Percentiles rank a stretch among this genome's conserved stretches.
Conservation (phyloP, 2,113 vertebrate genomes). For the Cyphomyrus plagiostoma region DNA sequence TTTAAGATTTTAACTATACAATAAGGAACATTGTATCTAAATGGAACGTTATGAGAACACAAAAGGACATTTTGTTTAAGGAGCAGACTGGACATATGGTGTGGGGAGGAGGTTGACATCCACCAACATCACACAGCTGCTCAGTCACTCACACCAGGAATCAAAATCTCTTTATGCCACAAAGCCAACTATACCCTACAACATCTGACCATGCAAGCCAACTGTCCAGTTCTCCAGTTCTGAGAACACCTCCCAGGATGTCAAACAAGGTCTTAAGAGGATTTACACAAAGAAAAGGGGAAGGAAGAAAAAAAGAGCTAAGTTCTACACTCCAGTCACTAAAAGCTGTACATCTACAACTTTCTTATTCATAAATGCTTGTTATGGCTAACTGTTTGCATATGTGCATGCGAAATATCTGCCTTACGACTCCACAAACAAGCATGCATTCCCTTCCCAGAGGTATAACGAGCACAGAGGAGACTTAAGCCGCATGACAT, state of each 20-base stretch:
- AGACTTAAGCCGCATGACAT: background rate
- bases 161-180: background rate
- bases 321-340: background rate
- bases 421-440: background rate
- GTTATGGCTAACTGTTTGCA: background rate
- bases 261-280: background rate
- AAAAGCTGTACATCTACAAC: background rate
- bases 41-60: background rate
- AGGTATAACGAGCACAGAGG: background rate
- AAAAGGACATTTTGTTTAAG: constrained; percentile 24
- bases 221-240: background rate
- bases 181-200: background rate
- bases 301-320: background rate
- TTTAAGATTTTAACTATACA: background rate
- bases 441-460: background rate
- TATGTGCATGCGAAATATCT: background rate
- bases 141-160: constrained; percentile 23
- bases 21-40: background rate
- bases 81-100: constrained; percentile 26
- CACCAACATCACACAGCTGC: constrained; percentile 26
- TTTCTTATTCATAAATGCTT: background rate
- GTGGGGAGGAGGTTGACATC: background rate
- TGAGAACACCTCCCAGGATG: background rate
- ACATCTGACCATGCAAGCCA: background rate
- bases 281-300: background rate